Evolutionary conservation across 2,888 invertebrate species (phyloP), one percentile per base, ranked within the genome.

Genomic region (Amiota minor): DNA sequence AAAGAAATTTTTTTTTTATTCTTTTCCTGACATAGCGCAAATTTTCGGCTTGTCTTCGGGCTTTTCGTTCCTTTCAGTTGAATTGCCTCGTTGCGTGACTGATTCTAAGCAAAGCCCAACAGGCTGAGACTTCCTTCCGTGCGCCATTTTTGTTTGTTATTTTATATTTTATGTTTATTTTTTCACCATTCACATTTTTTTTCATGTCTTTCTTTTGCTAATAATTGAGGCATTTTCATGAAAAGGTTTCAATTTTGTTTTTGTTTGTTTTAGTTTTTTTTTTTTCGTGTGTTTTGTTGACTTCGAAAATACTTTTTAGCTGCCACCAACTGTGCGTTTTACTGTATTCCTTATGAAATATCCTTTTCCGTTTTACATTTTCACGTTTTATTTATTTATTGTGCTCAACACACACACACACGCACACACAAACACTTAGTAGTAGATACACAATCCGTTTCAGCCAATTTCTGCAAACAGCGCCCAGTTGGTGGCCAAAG

Each of bases 401-500:
- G 35, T 35, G 6, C 35, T 35, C 2, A 1, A 35, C 35, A 35
- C 2, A 6, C 35, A 35, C 6, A 35, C 35, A 35, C 6, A 35
- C 35, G 6, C 2, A 6, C 35, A 35, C 6, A 35, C 35, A 35
- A 0, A 6, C 35, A 35, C 35, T 35, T 35, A 35, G 35, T 35
- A 35, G 35, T 23, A 23, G 23, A 23, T 2, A 23, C 35, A 3
- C 35, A 6, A 35, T 35, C 35, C 6, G 35, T 35, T 35, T 6
- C n/a, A 45, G 45, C 23, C 65, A 65, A 55, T 55, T 55, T 18
- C 23, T 10, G 35, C 35, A 53, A 16, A n/a, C 53, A 53, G 55
- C 70, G 55, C 62, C 56, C 74, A 74, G 74, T 76, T 75, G 50
- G 77, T 71, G 68, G 50, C 62, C 72, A 77, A 35, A 35, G 6